phyloP scores from a whole-genome alignment of 1,140 invertebrate species.

The Caenorhabditis brenneri region DNA sequence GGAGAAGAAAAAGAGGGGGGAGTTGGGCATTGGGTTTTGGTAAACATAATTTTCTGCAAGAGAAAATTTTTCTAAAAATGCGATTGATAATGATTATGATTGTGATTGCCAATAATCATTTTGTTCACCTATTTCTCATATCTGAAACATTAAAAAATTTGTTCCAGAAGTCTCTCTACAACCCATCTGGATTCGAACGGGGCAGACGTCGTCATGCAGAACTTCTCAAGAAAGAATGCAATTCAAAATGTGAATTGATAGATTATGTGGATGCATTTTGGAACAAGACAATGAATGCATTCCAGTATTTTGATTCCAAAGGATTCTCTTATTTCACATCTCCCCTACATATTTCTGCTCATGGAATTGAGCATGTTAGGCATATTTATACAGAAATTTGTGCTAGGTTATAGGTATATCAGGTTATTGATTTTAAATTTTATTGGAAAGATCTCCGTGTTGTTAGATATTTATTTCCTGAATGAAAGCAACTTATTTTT shows the following conservation, averaged over 20 bases:
- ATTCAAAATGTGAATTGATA: background rate
- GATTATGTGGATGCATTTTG: background rate
- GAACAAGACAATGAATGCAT: slow-evolving; percentile 18
- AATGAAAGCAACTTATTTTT: too few relatives aligned
- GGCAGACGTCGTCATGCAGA: background rate
- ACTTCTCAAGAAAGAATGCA: background rate
- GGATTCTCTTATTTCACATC: background rate
- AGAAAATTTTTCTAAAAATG: too few relatives aligned
- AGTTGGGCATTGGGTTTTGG: too few relatives aligned
- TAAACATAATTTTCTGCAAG: too few relatives aligned
- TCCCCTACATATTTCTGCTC: background rate
- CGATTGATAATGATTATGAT: too few relatives aligned
- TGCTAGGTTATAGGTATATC: background rate
- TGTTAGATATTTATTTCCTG: too few relatives aligned
- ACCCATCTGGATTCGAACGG: background rate
- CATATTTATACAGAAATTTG: background rate
- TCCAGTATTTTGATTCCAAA: background rate
- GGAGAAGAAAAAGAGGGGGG: too few relatives aligned
- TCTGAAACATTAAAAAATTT: background rate
- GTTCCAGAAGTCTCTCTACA: background rate
- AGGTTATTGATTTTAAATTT: too few relatives aligned
- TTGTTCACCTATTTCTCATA: too few relatives aligned
- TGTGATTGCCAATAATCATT: too few relatives aligned
- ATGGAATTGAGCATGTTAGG: background rate
- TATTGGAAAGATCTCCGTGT: background rate